These are phyloP conservation scores for Riptortus pedestris DNA, from an alignment of 1,140 invertebrate genomes.

Conservation along the genomic window DNA sequence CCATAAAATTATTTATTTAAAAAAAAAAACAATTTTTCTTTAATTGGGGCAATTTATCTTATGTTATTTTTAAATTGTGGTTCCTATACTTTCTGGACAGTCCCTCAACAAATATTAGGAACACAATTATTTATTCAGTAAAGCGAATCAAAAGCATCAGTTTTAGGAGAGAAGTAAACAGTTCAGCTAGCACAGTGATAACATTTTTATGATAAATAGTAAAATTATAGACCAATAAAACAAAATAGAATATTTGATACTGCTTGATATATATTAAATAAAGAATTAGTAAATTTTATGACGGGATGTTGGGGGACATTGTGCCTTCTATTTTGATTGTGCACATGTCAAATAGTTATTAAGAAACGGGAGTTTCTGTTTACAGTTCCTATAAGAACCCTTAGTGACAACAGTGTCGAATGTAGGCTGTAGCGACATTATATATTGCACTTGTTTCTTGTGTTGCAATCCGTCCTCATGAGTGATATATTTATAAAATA, in stretches of 20 bases:
- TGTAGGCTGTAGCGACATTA: slow-evolving; percentile 15
- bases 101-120: slow-evolving; percentile 30
- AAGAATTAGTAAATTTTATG: no score
- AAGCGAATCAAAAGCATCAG: no score
- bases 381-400: slow-evolving; percentile 34
- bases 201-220: no score
- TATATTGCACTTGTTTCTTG: slow-evolving; percentile 20
- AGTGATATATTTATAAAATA: slow-evolving; percentile 2
- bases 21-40: not conserved
- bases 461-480: slow-evolving; percentile 15
- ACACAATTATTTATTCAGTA: no score
- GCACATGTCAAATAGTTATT: slow-evolving; percentile 33
- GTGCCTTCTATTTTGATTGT: slow-evolving; percentile 33
- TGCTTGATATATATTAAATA: no score
- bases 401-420: slow-evolving; percentile 23
- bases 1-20: slow-evolving; percentile 20
- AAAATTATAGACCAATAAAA: no score
- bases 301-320: slow-evolving; percentile 25
- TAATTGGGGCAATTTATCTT: not conserved
- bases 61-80: slow-evolving; percentile 28
- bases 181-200: no score
- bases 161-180: no score
- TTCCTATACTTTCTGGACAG: slow-evolving; percentile 32
- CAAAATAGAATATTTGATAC: no score
- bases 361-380: slow-evolving; percentile 31